phyloP scores from a whole-genome alignment of 2,113 vertebrate genomes.

The Anthoscopus minutus region DNA sequence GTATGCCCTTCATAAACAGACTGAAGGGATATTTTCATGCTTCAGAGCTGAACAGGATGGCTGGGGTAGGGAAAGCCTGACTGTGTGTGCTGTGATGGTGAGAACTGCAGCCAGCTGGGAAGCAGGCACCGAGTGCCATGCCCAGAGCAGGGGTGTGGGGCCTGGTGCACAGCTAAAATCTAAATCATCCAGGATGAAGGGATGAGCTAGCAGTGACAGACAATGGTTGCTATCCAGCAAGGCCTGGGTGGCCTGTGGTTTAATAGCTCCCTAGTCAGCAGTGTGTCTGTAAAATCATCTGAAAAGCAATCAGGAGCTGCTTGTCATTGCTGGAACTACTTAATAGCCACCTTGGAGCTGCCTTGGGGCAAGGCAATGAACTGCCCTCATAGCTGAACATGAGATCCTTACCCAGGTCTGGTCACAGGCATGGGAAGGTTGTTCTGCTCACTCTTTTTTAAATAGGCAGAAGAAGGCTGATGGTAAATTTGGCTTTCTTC shows the following conservation, averaged over 20 bases:
- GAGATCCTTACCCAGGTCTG: background rate
- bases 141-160: background rate
- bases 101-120: background rate
- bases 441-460: background rate
- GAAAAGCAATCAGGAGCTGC: background rate
- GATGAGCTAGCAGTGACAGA: background rate
- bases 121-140: rapidly evolving
- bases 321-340: background rate
- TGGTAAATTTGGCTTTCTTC: background rate
- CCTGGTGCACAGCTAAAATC: background rate
- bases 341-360: background rate
- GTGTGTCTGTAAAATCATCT: background rate
- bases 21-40: background rate
- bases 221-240: background rate
- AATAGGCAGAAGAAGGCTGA: background rate
- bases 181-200: background rate
- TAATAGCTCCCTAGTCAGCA: background rate
- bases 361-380: background rate
- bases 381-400: background rate
- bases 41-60: background rate
- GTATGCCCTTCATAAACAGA: background rate
- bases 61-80: background rate
- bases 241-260: background rate
- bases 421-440: background rate
- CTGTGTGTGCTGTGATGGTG: background rate